A percentile compares a stretch with the other conserved stretches of the same genome.
These are phyloP conservation scores for Microtus richardsoni DNA, from an alignment of 2,113 vertebrate genomes.

Conservation along the genomic window DNA sequence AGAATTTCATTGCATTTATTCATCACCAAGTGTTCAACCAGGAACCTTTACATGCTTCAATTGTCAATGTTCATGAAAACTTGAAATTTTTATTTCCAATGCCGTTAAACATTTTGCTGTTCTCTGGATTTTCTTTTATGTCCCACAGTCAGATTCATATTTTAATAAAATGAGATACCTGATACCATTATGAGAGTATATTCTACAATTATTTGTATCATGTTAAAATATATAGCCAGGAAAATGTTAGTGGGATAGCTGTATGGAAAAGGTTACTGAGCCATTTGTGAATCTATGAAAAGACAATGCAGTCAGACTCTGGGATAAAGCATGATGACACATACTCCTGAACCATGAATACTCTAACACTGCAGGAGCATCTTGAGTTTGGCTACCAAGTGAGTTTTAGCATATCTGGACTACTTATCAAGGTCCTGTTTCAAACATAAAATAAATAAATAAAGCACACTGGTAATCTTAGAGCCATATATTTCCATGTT, in stretches of 20 bases:
- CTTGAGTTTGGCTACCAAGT: too few species aligned
- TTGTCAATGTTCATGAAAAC: neutral
- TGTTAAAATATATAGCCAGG: neutral
- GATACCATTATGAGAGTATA: neutral
- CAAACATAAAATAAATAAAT: too few species aligned
- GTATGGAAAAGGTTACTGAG: too few species aligned
- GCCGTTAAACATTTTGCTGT: neutral
- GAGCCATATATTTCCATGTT: too few species aligned
- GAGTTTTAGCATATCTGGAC: too few species aligned
- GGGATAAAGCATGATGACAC: neutral
- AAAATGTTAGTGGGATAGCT: neutral
- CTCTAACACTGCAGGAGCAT: too few species aligned
- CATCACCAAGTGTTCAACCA: neutral
- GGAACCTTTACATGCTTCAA: neutral
- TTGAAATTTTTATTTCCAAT: neutral
- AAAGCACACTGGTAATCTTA: too few species aligned
- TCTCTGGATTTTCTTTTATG: neutral
- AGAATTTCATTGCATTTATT: neutral
- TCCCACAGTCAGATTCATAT: neutral
- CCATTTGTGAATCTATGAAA: neutral
- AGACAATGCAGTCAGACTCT: neutral
- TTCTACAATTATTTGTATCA: neutral
- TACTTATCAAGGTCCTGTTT: too few species aligned
- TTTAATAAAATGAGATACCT: neutral
- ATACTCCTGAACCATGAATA: too few species aligned